Percentiles rank a stretch among this genome's conserved stretches.
phyloP scores from a whole-genome alignment of 2,797 vertebrate genomes.

The Gymnocypris eckloni region DNA sequence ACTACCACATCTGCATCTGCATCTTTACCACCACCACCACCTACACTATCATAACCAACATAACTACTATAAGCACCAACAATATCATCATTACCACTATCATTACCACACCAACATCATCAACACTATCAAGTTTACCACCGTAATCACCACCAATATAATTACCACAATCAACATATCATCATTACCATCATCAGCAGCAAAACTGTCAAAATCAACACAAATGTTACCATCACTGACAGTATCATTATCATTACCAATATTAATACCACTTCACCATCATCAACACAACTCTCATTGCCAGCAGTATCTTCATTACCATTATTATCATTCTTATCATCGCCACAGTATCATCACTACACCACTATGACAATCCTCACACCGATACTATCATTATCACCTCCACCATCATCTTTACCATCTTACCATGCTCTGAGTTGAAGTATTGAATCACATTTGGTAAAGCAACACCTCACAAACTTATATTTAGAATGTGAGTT shows the following conservation, averaged over 20 bases:
- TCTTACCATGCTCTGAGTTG: not conserved
- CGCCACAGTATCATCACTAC: not conserved
- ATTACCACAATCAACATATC: not conserved
- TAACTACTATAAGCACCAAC: not conserved
- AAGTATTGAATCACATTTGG: not conserved
- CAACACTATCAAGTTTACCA: not conserved
- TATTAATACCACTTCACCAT: not conserved
- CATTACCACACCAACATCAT: not conserved
- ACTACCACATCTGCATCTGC: not conserved
- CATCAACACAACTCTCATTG: not conserved
- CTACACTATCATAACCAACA: too few species aligned
- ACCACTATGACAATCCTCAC: not conserved
- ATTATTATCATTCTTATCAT: not conserved
- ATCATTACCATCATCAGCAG: not conserved
- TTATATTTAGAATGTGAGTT: constrained; percentile 32
- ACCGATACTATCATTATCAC: not conserved
- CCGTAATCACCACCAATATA: not conserved
- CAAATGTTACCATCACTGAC: not conserved
- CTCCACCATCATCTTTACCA: not conserved
- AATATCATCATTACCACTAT: not conserved
- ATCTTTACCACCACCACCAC: not conserved
- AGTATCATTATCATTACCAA: not conserved
- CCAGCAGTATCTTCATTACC: not conserved
- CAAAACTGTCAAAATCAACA: not conserved
- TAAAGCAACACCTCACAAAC: not conserved